phyloP scores from a whole-genome alignment of 2,888 invertebrate species.

The Tortrix viridana region DNA sequence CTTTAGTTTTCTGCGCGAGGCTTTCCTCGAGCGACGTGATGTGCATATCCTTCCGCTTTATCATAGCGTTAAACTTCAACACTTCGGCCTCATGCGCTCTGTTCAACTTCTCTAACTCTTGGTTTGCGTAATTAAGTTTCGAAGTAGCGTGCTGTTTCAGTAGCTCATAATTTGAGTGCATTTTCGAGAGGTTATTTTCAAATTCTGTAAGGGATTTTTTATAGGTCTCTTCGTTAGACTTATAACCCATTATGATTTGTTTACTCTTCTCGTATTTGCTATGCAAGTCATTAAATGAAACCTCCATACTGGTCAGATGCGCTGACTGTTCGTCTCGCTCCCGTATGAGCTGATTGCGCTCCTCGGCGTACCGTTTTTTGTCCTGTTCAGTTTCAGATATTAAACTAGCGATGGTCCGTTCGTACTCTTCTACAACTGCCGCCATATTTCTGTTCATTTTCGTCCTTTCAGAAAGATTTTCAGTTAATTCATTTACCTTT shows the following conservation, averaged over 20 bases:
- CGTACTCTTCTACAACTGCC: conserved; percentile 90
- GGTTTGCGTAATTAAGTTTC: conserved; percentile 89
- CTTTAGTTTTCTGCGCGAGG: conserved; percentile 93
- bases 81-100: conserved; percentile 91
- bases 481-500: conserved; percentile 70
- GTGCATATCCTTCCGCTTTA: conserved; percentile 94
- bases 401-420: conserved; percentile 90
- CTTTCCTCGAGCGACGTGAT: conserved; percentile 92
- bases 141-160: conserved; percentile 95
- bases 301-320: conserved; percentile 85
- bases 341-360: conserved; percentile 77
- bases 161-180: conserved; percentile 93
- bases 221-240: conserved; percentile 87
- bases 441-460: conserved; percentile 84
- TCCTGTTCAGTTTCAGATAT: conserved; percentile 89
- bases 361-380: conserved; percentile 83
- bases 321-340: conserved; percentile 86
- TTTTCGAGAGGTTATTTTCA: conserved; percentile 87
- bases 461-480: conserved; percentile 68
- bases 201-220: conserved; percentile 87
- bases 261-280: conserved; percentile 88
- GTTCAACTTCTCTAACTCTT: conserved; percentile 90
- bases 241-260: conserved; percentile 81
- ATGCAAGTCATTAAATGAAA: conserved; percentile 86
- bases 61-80: conserved; percentile 92